A percentile compares a stretch with the other conserved stretches of the same genome.
These are phyloP conservation scores for Taxidea taxus DNA, from an alignment of 2,113 vertebrate genomes.

Conservation along the genomic window DNA sequence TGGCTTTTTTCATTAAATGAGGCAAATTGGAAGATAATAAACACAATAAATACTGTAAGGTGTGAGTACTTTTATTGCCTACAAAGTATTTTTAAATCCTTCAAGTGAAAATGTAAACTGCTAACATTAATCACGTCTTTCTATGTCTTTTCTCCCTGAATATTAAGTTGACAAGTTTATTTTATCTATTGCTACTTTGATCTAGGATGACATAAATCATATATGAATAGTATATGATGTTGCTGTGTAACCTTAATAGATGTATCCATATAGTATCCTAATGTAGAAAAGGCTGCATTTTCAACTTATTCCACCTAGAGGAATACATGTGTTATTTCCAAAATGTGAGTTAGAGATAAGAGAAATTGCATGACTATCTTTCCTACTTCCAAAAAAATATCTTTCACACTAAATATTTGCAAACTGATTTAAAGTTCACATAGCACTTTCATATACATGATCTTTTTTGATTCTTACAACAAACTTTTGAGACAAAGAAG, in stretches of 20 bases:
- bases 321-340: not conserved
- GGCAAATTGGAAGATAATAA: constrained; percentile 56
- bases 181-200: constrained; percentile 28
- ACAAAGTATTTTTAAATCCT: constrained; percentile 47
- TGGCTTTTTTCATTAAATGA: constrained; percentile 64
- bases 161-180: not conserved
- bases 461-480: not conserved
- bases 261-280: not conserved
- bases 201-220: not conserved
- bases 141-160: not conserved
- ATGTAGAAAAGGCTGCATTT: not conserved
- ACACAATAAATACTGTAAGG: constrained; percentile 45
- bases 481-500: not conserved
- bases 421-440: not conserved
- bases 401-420: not conserved
- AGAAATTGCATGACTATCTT: not conserved
- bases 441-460: not conserved
- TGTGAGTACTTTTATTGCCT: constrained; percentile 40
- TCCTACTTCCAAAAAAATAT: not conserved
- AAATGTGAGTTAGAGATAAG: not conserved
- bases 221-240: not conserved
- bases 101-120: constrained; percentile 16
- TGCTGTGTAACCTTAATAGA: not conserved
- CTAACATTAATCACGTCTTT: constrained; percentile 29
- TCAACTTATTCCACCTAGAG: not conserved